Base-by-base conservation (phyloP, 2,888 invertebrate species). In the Tribolium freemani region DNA sequence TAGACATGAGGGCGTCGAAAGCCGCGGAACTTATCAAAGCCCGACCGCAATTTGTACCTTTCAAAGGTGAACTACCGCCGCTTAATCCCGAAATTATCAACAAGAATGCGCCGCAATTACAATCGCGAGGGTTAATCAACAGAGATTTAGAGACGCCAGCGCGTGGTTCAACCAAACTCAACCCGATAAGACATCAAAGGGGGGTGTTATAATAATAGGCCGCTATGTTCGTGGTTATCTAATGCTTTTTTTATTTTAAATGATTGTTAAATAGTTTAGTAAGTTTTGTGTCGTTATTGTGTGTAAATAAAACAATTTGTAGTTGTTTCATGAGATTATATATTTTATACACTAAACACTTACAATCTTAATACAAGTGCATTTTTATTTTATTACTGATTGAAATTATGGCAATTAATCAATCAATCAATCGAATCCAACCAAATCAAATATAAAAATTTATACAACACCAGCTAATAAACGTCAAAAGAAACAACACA, bases 21-120 rank as follows among this genome's bases (percentile, higher is more conserved):
- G 87, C 91, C 0, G 90, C 93, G 66, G 86, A 91, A 46, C 86
- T 93, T 1, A 88, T 92, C 57, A 90, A 90, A 78, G 90, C 83
- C 16, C 82, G 90, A 21, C 94, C 94, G 1, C 94, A 94, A 82
- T 93, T 93, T 77, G 92, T 91, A 0, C 92, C 92, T 1, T 94
- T 92, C 78, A 90, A 88, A 79, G 94, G 94, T 0, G 93, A 94
- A 81, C 88, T 93, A 4, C 94, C 94, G 5, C 91, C 91, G 0
- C 84, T 89, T 50, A 86, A 89, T 26, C 86, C 88, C 0, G 86
- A 87, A 16, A 87, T 88, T 70, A 80, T 88, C 13, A 82, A 85
- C 11, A 86, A 86, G 11, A 83, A 80, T 50, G 80, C 82, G 2
- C 84, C 85, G 21, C 85, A 87, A 71, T 74, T 85, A 45, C 81